phyloP scores from a whole-genome alignment of 2,888 invertebrate species.

The Cremastobaeus sp. region DNA sequence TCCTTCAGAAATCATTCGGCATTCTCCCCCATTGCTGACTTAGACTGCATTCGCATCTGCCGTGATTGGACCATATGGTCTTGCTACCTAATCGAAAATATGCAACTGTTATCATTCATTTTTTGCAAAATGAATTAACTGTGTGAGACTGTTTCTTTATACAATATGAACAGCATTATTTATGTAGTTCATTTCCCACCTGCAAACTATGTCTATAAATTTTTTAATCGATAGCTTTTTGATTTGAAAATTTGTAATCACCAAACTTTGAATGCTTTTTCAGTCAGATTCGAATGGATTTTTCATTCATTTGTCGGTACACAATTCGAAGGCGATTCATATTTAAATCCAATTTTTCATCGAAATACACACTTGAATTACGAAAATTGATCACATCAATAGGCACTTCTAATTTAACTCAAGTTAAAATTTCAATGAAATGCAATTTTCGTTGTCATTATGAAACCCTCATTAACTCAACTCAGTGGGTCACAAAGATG shows the following conservation, averaged over 20 bases:
- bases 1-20: constrained; percentile 48
- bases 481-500: constrained; percentile 36
- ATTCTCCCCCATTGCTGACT: no score
- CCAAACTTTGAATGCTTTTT: background rate
- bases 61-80: no score
- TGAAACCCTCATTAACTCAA: constrained; percentile 47
- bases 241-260: no score
- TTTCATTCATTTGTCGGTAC: constrained; percentile 31
- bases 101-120: no score
- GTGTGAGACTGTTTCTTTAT: no score
- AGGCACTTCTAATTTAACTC: constrained; percentile 15
- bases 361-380: constrained; percentile 45
- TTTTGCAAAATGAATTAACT: no score
- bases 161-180: no score
- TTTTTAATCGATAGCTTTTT: no score
- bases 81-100: no score
- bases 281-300: constrained; percentile 19
- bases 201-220: no score
- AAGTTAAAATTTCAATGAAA: constrained; percentile 47
- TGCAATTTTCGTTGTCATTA: constrained; percentile 49
- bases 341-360: constrained; percentile 37
- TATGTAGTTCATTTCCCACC: no score
- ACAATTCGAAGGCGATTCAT: constrained; percentile 26
- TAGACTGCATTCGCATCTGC: no score
- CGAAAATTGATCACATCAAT: constrained; percentile 43